Percentiles rank a stretch among this genome's conserved stretches.
phyloP scores from a whole-genome alignment of 2,797 vertebrate genomes.

The Erethizon dorsatum region DNA sequence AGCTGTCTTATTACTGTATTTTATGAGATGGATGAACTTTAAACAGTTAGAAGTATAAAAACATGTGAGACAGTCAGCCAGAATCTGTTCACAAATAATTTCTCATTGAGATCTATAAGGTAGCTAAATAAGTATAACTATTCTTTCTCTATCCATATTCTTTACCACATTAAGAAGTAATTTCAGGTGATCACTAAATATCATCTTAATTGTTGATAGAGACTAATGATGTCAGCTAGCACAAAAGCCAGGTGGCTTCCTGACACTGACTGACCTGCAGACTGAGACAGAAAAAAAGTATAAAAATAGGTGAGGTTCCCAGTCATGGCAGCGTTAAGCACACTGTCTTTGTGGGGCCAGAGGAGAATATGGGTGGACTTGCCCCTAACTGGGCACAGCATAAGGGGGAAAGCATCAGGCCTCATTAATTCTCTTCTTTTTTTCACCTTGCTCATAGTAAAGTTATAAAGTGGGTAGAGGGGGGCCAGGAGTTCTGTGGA shows the following conservation, averaged over 20 bases:
- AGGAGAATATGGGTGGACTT: background rate
- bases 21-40: background rate
- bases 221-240: background rate
- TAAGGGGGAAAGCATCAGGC: background rate
- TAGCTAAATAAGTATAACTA: background rate
- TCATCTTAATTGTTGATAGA: background rate
- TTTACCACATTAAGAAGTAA: background rate
- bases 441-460: background rate
- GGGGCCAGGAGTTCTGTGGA: background rate
- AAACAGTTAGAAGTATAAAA: background rate
- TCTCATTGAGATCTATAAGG: background rate
- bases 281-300: background rate
- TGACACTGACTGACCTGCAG: background rate
- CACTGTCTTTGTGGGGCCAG: background rate
- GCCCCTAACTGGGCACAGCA: too few species aligned
- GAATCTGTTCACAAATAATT: background rate
- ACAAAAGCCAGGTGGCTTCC: background rate
- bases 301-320: too few species aligned
- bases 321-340: background rate
- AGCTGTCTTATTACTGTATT: background rate
- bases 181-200: background rate
- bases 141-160: background rate
- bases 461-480: background rate
- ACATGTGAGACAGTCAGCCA: background rate
- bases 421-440: background rate